Percentiles rank a stretch among this genome's conserved stretches.
These are phyloP conservation scores for Streblospio benedicti DNA, from an alignment of 1,140 invertebrate species.

Conservation along the genomic window DNA sequence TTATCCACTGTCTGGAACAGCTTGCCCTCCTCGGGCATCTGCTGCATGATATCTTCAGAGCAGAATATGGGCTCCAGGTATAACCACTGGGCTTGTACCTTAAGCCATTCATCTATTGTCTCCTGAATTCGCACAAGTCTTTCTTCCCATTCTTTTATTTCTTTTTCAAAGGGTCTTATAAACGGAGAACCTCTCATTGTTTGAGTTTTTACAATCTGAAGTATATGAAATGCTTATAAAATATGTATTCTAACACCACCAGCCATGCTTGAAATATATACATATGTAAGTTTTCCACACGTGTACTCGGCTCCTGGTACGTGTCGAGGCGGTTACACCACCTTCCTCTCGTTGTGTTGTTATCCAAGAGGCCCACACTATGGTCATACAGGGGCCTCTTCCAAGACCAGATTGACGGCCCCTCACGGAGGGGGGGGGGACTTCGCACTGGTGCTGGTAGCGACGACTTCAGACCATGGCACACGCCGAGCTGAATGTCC, in stretches of 20 bases:
- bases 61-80: slow-evolving; percentile 49
- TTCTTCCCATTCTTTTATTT: slow-evolving; percentile 51
- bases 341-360: no score
- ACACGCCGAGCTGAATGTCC: no score
- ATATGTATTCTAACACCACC: background rate
- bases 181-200: slow-evolving; percentile 49
- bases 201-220: slow-evolving; percentile 44
- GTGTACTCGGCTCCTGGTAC: no score
- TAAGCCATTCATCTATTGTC: slow-evolving; percentile 46
- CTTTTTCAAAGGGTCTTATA: slow-evolving; percentile 50
- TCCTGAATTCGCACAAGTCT: slow-evolving; percentile 48
- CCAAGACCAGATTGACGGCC: no score
- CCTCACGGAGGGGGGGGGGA: no score
- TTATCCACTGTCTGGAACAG: slow-evolving; percentile 46
- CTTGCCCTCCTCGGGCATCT: slow-evolving; percentile 48
- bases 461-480: no score
- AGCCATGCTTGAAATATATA: no score
- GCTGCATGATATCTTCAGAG: slow-evolving; percentile 47
- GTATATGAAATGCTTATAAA: background rate
- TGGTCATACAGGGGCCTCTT: no score
- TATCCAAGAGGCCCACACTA: no score
- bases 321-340: no score
- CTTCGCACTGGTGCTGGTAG: no score
- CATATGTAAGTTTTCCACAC: no score
- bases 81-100: slow-evolving; percentile 52